These are phyloP conservation scores for Punctoribates punctum DNA, from an alignment of 2,888 invertebrate species.

Conservation along the genomic window DNA sequence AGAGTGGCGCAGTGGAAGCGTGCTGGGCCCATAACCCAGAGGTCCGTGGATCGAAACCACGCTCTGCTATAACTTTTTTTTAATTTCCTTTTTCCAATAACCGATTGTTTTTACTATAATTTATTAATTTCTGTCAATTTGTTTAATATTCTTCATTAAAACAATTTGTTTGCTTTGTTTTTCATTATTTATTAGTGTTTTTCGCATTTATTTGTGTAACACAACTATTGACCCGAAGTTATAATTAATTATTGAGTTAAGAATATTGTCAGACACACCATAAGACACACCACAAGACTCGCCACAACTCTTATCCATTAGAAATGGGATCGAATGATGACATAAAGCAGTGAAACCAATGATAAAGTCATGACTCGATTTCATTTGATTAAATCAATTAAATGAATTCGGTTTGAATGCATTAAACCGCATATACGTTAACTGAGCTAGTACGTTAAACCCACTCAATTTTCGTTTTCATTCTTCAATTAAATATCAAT, in stretches of 20 bases:
- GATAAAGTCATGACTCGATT: not conserved
- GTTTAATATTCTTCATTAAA: no score
- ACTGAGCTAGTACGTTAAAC: no score
- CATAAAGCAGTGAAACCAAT: not conserved
- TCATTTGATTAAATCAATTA: not conserved
- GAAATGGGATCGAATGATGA: not conserved
- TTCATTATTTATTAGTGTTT: no score
- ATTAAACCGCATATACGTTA: no score
- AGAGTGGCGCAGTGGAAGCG: constrained; percentile 46
- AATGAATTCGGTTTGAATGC: no score
- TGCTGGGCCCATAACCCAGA: constrained; percentile 47
- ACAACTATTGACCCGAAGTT: not conserved
- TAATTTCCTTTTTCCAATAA: constrained; percentile 14
- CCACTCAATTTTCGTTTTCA: no score
- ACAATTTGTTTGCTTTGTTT: not conserved
- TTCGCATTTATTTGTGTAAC: not conserved
- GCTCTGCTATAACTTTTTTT: constrained; percentile 43
- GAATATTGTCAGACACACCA: not conserved
- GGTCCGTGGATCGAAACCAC: constrained; percentile 46
- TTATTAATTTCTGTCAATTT: not conserved
- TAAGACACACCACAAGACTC: not conserved
- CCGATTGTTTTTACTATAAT: not conserved
- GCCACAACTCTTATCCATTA: not conserved
- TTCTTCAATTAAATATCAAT: no score
- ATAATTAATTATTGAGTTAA: constrained; percentile 24